These are phyloP conservation scores for Notarius quadriscutis DNA, from an alignment of 2,113 vertebrate genomes.

Conservation along the genomic window DNA sequence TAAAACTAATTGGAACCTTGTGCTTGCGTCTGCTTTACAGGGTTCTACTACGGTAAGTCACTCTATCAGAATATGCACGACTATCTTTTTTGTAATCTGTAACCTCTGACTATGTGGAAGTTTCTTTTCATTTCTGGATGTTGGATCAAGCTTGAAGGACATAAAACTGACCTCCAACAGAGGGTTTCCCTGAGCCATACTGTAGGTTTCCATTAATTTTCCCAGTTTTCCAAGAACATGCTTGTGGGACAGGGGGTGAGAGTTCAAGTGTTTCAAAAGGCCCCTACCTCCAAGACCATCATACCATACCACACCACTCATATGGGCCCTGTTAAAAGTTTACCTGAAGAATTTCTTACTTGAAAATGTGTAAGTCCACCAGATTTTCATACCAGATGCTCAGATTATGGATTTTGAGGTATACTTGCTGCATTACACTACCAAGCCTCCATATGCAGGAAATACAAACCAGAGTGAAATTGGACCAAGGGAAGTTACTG, in stretches of 20 bases:
- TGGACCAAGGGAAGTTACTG: too few species aligned
- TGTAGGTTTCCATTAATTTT: not conserved
- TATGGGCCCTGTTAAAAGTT: not conserved
- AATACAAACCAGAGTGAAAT: too few species aligned
- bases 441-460: too few species aligned
- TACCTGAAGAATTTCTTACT: not conserved
- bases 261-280: not conserved
- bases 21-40: constrained; percentile 54
- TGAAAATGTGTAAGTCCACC: not conserved
- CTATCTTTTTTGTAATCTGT: not conserved
- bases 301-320: not conserved
- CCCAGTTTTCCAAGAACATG: not conserved
- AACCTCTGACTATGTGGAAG: not conserved
- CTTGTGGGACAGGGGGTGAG: not conserved
- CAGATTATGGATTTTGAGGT: too few species aligned
- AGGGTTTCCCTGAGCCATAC: not conserved
- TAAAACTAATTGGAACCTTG: constrained; percentile 10
- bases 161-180: not conserved
- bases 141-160: not conserved
- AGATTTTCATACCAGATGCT: too few species aligned
- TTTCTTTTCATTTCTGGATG: not conserved
- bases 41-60: constrained; percentile 64
- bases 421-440: too few species aligned
- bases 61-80: not conserved
- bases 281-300: not conserved